phyloP scores from a whole-genome alignment of 2,797 vertebrate genomes.

The Esox lucius region DNA sequence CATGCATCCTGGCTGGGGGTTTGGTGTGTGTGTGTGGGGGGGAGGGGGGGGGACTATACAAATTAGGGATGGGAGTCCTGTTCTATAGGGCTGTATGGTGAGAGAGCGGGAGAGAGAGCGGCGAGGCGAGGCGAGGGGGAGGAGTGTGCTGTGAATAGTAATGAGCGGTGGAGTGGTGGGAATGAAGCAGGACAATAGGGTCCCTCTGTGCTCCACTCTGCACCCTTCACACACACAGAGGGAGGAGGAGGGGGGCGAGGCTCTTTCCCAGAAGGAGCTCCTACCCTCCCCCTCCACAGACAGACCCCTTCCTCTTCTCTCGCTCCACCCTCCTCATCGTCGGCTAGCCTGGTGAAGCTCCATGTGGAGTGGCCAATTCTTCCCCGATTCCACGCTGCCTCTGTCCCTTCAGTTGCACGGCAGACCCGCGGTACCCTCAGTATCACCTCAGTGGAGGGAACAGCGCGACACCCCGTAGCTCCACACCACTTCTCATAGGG shows the following conservation, averaged over 20 bases:
- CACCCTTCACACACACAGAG: slow-evolving; percentile 79
- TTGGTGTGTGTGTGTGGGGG: no score
- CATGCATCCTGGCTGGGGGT: slow-evolving; percentile 66
- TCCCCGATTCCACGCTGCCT: slow-evolving; percentile 67
- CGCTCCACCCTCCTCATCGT: slow-evolving; percentile 75
- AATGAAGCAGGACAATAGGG: slow-evolving; percentile 81
- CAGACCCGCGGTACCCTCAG: slow-evolving; percentile 59
- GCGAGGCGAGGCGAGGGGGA: slow-evolving; percentile 74
- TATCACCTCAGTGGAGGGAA: slow-evolving; percentile 62
- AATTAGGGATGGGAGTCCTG: slow-evolving; percentile 76
- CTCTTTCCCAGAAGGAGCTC: slow-evolving; percentile 76
- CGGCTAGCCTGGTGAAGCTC: slow-evolving; percentile 67
- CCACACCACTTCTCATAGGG: slow-evolving; percentile 52
- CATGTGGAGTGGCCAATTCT: slow-evolving; percentile 68
- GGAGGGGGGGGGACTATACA: slow-evolving; percentile 70
- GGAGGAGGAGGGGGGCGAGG: slow-evolving; percentile 67
- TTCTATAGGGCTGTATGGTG: slow-evolving; percentile 77
- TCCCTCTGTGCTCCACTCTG: slow-evolving; percentile 82
- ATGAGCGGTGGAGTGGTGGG: slow-evolving; percentile 82
- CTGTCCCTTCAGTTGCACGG: slow-evolving; percentile 48
- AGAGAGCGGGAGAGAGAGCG: slow-evolving; percentile 67
- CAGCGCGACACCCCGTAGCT: slow-evolving; percentile 43
- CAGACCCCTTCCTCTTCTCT: slow-evolving; percentile 76
- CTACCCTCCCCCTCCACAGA: slow-evolving; percentile 67
- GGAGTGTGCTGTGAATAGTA: slow-evolving; percentile 80